Conservation (phyloP, 1,140 invertebrate genomes). For the Nasonia longicornis region DNA sequence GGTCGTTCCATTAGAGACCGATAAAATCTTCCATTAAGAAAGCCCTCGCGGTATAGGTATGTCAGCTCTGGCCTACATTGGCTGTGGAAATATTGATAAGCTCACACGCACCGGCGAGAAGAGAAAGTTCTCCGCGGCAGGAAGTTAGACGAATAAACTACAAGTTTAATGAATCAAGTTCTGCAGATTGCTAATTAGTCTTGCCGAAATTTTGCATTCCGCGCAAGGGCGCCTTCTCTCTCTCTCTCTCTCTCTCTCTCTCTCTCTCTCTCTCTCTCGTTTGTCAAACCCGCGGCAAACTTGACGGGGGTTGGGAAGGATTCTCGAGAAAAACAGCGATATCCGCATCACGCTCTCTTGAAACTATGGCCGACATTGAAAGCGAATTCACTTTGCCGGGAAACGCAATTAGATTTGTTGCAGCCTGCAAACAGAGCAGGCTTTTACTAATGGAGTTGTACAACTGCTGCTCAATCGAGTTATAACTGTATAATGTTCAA, state of each 20-base stretch:
- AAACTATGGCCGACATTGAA: neutral
- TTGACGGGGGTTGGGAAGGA: neutral
- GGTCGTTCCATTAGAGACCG: neutral
- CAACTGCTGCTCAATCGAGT: no score
- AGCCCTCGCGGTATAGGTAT: neutral
- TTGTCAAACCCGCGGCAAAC: neutral
- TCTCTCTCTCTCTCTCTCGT: neutral
- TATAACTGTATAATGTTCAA: no score
- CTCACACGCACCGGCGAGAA: neutral
- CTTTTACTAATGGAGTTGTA: no score
- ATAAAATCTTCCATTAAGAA: neutral
- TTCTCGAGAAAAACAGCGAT: neutral
- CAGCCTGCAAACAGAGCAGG: no score
- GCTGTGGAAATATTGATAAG: neutral
- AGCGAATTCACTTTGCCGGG: neutral
- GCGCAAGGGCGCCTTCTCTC: no score
- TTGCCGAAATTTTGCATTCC: neutral
- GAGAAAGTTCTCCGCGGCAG: neutral
- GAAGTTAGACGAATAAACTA: neutral
- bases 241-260: no score
- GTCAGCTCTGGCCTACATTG: neutral
- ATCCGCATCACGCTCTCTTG: neutral
- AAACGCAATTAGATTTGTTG: neutral
- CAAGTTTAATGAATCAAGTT: conserved; percentile 4
- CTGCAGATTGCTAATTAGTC: neutral